Conservation (phyloP, 2,888 invertebrate genomes). For the Halictus quadricinctus region DNA sequence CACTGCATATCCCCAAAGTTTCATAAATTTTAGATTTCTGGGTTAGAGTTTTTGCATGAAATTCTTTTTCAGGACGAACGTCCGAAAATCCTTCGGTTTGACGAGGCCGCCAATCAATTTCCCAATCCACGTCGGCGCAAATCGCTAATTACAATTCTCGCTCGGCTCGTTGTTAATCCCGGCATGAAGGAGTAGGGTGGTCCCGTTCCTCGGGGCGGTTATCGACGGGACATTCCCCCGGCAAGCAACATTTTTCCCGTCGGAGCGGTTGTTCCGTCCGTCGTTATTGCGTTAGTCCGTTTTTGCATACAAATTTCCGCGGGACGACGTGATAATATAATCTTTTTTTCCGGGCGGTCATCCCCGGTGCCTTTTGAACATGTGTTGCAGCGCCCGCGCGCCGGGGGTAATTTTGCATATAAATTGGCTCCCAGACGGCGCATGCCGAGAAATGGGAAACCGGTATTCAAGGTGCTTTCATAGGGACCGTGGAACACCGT, state of each 20-base stretch:
- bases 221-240: neutral
- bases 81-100: neutral
- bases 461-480: constrained; percentile 65
- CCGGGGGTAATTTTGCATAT: constrained; percentile 69
- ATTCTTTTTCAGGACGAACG: neutral
- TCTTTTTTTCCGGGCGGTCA: constrained; percentile 44
- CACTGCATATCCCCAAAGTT: too few relatives aligned
- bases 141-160: neutral
- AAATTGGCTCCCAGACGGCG: constrained; percentile 66
- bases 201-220: neutral
- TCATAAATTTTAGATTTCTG: too few relatives aligned
- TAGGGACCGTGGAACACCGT: constrained; percentile 51
- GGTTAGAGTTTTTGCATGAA: too few relatives aligned
- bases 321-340: constrained; percentile 65
- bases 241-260: constrained; percentile 38
- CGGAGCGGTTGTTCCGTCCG: neutral
- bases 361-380: constrained; percentile 64
- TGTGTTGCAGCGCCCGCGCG: constrained; percentile 56
- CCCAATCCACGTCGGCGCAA: neutral
- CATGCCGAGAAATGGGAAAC: constrained; percentile 63
- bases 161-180: neutral
- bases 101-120: neutral
- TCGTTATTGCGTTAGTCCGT: constrained; percentile 59
- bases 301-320: constrained; percentile 66
- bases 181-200: neutral